Evolutionary conservation across 30 jellyfish, hydroid and myxozoan species (phyloP), one percentile per base, ranked within the genome.

Genomic region (Pelagia noctiluca): DNA sequence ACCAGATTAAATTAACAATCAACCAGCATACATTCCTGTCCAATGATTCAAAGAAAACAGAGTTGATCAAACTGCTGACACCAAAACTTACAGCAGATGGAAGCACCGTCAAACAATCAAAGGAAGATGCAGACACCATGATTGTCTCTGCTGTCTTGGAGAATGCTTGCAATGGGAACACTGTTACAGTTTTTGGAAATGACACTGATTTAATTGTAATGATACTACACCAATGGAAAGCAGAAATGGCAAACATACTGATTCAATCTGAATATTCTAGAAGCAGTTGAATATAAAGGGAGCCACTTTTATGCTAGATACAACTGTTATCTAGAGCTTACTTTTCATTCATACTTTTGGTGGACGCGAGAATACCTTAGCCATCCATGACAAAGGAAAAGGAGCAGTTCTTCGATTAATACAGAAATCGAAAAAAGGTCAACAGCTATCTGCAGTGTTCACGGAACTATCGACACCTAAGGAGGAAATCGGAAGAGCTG

Each of bases 231-330:
- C 93, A 83, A 71, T 83, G 85, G 67, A 19, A 38, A 50, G 31
- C 18, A 29, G 33, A 75, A 24, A n/a, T 34, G 29, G 26, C 54
- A 18, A 42, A 28, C 60, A 13, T 85, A 12, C 38, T 30, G 1
- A 34, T 62, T 48, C 46, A 33, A 25, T 87, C 75, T 35, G 84
- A 57, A 22, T 28, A 83, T 57, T 8, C 72, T 28, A 78, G 35
- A 61, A 42, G 13, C 88, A 75, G 24, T 78, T 87, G 89, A 78
- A 46, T 35, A 62, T 78, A 35, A 70, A 83, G 61, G 79, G 42
- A 31, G 75, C 52, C 50, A 1, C 75, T 36, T 34, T 21, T 24
- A 78, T 1, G 23, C 8, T 5, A 16, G 69, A 52, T 11, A 22
- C 12, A 19, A 21, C 19, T 22, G 71, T 46, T 10, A 75, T 25